Conservation (phyloP, 2,888 invertebrate species). For the Erynnis tages region DNA sequence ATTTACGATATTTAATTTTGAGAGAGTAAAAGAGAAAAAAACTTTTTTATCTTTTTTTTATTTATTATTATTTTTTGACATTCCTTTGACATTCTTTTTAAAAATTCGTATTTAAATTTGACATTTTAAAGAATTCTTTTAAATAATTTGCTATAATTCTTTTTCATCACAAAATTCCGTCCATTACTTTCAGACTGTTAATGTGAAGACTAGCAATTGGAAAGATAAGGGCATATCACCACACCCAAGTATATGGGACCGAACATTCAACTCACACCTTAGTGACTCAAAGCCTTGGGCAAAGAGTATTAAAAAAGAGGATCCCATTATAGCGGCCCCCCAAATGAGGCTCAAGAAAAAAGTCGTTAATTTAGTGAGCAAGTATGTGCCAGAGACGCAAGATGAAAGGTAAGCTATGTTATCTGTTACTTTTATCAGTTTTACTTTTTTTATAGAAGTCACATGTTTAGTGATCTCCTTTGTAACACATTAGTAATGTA, state of each 20-base stretch:
- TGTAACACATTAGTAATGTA: too few species aligned
- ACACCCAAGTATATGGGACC: conserved; percentile 75
- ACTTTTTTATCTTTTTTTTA: too few species aligned
- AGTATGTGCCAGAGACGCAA: conserved; percentile 67
- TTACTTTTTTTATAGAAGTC: neutral
- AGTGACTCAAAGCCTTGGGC: conserved; percentile 53
- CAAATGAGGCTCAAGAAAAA: conserved; percentile 52
- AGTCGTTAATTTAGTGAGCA: conserved; percentile 60
- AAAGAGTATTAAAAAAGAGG: conserved; percentile 51
- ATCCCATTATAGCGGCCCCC: conserved; percentile 50
- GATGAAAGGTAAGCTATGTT: conserved; percentile 51
- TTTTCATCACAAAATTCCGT: too few species aligned
- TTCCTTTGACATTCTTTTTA: too few species aligned
- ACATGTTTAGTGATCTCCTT: neutral
- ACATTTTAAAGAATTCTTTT: too few species aligned
- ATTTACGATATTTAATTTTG: too few species aligned
- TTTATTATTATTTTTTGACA: too few species aligned
- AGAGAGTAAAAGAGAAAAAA: too few species aligned
- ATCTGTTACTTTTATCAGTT: neutral
- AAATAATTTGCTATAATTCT: too few species aligned
- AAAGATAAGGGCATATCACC: conserved; percentile 54
- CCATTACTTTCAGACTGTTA: conserved; percentile 53
- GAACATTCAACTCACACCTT: conserved; percentile 48
- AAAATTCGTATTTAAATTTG: too few species aligned
- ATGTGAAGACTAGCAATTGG: conserved; percentile 62